Base-by-base conservation (phyloP, 2,888 invertebrate genomes). In the Dasypogon diadema region DNA sequence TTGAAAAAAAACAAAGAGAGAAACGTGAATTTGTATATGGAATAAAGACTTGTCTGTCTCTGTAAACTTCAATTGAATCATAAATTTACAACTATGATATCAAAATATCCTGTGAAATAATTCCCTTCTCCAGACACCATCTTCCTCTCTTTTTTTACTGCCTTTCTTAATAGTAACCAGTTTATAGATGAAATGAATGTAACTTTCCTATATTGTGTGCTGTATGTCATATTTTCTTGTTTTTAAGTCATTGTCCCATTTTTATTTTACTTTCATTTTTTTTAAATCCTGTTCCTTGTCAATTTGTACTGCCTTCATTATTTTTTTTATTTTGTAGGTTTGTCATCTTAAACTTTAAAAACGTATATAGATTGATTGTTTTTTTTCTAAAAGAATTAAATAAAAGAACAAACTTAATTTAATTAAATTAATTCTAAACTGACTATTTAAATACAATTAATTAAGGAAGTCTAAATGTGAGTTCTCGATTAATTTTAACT, bases 321-420 rank as follows among this genome's bases (percentile, higher is more conserved):
- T 54, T 51, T 65, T 63, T 42, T 70, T 54, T 54, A 54, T 34
- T 54, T 70, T 30, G 54, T 70, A 70, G 51, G 54, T 24, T 70
- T 54, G 51, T 54, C 54, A 34, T 70, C 70, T 70, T 70, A 70
- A 70, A 70, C 48, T 70, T 54, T 70, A 54, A 51, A 68, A 68
- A 21, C 74, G 77, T 75, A 75, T 51, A 75, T 70, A 70, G 74
- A 77, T 75, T 75, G 77, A 70, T 70, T 65, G 48, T 77, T 77
- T 76, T 77, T 75, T 51, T 70, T n/a, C n/a, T 75, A 70, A 70
- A 70, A 51, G 48, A 60, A 48, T 42, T 60, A 77, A 77, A 68
- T 46, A 76, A 51, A 76, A 76, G 48, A 74, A 75, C 48, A 68
- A 75, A 51, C 42, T 65, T 65, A 56, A 75, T 65, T 65, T 74